Percentiles rank a stretch among this genome's conserved stretches.
phyloP scores from a whole-genome alignment of 1,140 invertebrate species.

The Drosophila tsacasi region DNA sequence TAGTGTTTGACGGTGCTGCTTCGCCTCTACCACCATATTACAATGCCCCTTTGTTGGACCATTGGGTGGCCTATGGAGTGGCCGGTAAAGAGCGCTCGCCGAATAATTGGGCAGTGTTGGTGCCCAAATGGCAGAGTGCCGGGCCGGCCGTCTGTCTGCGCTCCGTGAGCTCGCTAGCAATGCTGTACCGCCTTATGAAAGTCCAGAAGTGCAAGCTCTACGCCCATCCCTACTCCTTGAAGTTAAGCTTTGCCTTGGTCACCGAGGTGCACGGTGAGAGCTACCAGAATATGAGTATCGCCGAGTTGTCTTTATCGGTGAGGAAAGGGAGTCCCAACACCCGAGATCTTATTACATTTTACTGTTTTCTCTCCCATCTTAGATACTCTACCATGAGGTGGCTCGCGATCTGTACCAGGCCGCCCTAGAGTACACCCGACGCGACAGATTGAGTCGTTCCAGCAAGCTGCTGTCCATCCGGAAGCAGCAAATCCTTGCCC shows the following conservation, averaged over 20 bases:
- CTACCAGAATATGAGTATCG: conserved; percentile 12
- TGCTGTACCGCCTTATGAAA: conserved; percentile 38
- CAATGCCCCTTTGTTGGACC: conserved; percentile 14
- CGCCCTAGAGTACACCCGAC: not conserved
- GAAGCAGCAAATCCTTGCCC: conserved; percentile 31
- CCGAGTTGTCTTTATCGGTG: conserved; percentile 36
- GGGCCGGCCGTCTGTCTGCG: not conserved
- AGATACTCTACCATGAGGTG: conserved; percentile 46
- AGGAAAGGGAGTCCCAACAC: not conserved
- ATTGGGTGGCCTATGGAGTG: conserved; percentile 56
- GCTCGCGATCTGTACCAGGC: conserved; percentile 20
- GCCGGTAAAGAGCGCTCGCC: not conserved
- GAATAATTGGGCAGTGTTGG: conserved; percentile 37
- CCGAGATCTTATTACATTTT: not conserved
- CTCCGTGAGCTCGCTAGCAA: conserved; percentile 2
- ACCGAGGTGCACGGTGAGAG: conserved; percentile 18
- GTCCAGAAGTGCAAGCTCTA: conserved; percentile 32
- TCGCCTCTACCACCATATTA: conserved; percentile 35
- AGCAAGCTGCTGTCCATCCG: conserved; percentile 12
- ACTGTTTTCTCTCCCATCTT: too few species aligned
- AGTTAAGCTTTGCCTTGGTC: conserved; percentile 48
- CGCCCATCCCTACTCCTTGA: conserved; percentile 31
- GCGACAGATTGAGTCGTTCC: not conserved
- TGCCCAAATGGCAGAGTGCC: conserved; percentile 47
- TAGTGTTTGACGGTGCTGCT: conserved; percentile 38